phyloP scores from a whole-genome alignment of 2,113 vertebrate species.

The Cromileptes altivelis region DNA sequence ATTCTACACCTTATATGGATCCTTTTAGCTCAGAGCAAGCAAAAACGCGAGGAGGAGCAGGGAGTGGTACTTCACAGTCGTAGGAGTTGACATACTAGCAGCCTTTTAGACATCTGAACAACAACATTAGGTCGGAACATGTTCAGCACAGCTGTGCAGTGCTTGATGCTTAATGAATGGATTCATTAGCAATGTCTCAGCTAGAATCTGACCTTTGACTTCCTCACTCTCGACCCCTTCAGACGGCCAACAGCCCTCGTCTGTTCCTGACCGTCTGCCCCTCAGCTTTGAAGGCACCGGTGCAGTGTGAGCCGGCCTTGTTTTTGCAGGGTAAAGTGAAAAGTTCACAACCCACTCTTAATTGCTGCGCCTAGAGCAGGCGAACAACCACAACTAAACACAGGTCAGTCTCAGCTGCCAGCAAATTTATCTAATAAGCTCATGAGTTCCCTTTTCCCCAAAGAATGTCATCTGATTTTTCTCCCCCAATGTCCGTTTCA shows the following conservation, averaged over 20 bases:
- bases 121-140: conserved; percentile 41
- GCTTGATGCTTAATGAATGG: conserved; percentile 57
- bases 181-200: conserved; percentile 57
- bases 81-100: conserved; percentile 22
- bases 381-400: conserved; percentile 52
- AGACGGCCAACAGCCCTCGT: conserved; percentile 39
- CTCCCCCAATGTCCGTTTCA: conserved; percentile 53
- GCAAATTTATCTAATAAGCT: conserved; percentile 61
- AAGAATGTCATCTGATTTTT: conserved; percentile 79
- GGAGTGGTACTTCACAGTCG: conserved; percentile 24
- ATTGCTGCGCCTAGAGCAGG: conserved; percentile 57
- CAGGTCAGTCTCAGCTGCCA: conserved; percentile 55
- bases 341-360: conserved; percentile 69
- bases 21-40: conserved; percentile 30
- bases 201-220: conserved; percentile 56
- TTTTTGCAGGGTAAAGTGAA: conserved; percentile 55
- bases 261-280: conserved; percentile 43
- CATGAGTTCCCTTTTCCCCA: conserved; percentile 37
- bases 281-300: conserved; percentile 44
- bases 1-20: conserved; percentile 61
- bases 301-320: conserved; percentile 22
- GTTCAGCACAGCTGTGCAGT: conserved; percentile 30
- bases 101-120: conserved; percentile 41
- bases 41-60: conserved; percentile 32
- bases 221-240: conserved; percentile 47